phyloP scores from a whole-genome alignment of 2,113 vertebrate genomes.

The Cyprinodon variegatus region DNA sequence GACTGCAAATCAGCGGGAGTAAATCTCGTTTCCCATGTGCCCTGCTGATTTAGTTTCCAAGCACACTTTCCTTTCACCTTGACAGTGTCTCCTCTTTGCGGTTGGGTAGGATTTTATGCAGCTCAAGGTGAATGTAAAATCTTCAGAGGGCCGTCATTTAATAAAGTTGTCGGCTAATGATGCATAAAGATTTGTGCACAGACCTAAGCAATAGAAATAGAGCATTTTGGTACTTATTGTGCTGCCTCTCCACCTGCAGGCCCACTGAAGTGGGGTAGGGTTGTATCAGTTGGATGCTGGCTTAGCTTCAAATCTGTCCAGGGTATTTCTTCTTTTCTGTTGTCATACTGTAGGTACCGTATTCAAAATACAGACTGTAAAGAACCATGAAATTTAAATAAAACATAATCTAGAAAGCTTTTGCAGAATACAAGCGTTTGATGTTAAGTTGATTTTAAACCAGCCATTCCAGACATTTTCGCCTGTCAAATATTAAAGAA shows the following conservation, averaged over 20 bases:
- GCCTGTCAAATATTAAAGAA: neutral
- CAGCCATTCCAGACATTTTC: neutral
- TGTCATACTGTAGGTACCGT: neutral
- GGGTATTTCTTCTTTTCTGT: constrained; percentile 11
- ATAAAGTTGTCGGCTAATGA: neutral
- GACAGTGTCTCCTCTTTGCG: neutral
- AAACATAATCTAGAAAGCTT: constrained; percentile 3
- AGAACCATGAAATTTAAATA: constrained; percentile 11
- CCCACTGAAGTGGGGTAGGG: constrained; percentile 48
- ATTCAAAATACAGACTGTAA: constrained; percentile 4
- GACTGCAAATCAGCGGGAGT: constrained; percentile 4
- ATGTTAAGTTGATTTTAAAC: neutral
- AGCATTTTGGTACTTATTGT: constrained; percentile 19
- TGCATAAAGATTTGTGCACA: constrained; percentile 4
- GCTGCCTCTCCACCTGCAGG: constrained; percentile 41
- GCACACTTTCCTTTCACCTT: neutral
- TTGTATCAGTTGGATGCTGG: constrained; percentile 57
- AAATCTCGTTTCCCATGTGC: neutral
- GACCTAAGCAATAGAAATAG: neutral
- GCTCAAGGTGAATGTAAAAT: constrained; percentile 5
- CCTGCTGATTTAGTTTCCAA: constrained; percentile 6
- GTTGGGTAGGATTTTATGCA: neutral
- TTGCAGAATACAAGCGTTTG: neutral
- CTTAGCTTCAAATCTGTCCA: constrained; percentile 40
- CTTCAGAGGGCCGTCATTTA: constrained; percentile 8